A percentile compares a stretch with the other conserved stretches of the same genome.
These are phyloP conservation scores for Cyclura pinguis DNA, from an alignment of 2,797 vertebrate genomes.

Conservation along the genomic window DNA sequence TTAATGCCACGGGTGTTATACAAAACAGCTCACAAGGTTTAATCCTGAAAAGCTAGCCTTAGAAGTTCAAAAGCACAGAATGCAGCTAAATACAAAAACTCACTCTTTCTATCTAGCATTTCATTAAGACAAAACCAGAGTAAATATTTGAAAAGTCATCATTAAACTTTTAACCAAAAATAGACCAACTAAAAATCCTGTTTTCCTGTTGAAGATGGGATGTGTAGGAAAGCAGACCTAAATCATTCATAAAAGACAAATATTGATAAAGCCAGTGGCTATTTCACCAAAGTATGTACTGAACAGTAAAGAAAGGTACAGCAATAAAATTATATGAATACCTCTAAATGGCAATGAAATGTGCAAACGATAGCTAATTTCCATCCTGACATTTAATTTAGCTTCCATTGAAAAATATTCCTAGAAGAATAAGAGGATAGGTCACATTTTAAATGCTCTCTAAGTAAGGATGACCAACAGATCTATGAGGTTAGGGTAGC, in stretches of 20 bases:
- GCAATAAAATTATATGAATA: background rate
- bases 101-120: background rate
- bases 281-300: conserved; percentile 21
- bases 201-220: background rate
- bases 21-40: conserved; percentile 1
- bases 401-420: background rate
- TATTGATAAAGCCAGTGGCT: fast-evolving
- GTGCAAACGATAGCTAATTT: background rate
- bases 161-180: conserved; percentile 25
- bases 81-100: conserved; percentile 14
- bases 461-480: background rate
- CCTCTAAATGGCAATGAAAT: conserved; percentile 13
- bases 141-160: conserved; percentile 35
- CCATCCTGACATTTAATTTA: conserved; percentile 8
- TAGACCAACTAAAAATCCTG: conserved; percentile 3
- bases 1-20: conserved; percentile 5
- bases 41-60: background rate
- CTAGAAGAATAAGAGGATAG: background rate
- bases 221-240: background rate
- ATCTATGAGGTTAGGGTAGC: too few species aligned
- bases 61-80: background rate
- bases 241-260: conserved; percentile 27
- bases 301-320: background rate
- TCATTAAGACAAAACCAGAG: background rate
- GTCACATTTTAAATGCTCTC: background rate